Evolutionary conservation across 1,140 invertebrate genomes (phyloP), one percentile per base, ranked within the genome.

Genomic region (Acromyrmex echinatior): DNA sequence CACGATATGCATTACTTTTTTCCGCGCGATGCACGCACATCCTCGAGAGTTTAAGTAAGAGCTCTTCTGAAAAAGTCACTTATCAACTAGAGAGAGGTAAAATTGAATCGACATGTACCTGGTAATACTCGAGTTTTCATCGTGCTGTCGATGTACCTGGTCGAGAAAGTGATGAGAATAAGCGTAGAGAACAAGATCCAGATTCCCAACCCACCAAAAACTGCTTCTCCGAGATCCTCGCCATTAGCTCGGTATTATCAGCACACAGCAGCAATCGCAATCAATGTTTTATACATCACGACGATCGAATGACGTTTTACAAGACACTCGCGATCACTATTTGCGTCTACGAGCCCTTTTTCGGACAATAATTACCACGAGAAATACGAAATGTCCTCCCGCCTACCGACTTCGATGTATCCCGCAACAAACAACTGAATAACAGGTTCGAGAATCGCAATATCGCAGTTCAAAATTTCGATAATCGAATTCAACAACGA

Each of bases 1-100:
- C 63, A n/a, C 49, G 16, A 68, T 53, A 28, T 18, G 53, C 68
- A 62, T 84, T 84, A 62, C 12, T 82, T 82, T 82, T 21, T 18
- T 35, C 53, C 25, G 66, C 78, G 21, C 21, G 35, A 28, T 62
- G 25, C 65, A 80, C 28, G 28, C 66, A 62, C 28, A 73, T 10
- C 21, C 25, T 9, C 79, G 66, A 10, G 25, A 4, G 18, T 12
- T 39, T 66, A 10, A 28, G 18, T 6, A 35, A 60, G 39, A n/a
- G n/a, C 25, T 74, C 58, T 21, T 49, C 25, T 60, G 12, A 31
- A 51, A 74, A 84, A 18, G 25, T 7, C 14, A 35, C 60, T 63
- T 81, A 16, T 35, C 65, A 39, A n/a, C 2, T 58, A 31, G 9
- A 14, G 39, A 35, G 62, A 66, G 45, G 31, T 9, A 7, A 0